Base-by-base conservation (phyloP, 2,888 invertebrate species). In the Chymomyza fuscimana region DNA sequence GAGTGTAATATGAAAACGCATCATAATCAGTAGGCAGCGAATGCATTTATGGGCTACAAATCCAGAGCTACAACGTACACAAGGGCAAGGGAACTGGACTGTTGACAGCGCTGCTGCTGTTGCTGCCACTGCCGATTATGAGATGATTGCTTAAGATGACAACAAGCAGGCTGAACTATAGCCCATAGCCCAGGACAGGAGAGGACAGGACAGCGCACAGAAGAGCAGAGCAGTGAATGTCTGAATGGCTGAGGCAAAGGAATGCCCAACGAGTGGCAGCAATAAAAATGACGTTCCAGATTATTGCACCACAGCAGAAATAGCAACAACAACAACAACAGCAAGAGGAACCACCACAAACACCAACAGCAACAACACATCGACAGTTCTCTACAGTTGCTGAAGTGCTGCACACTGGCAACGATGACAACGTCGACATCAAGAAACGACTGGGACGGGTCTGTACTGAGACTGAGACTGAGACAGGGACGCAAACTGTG, bases 101-200 rank as follows among this genome's bases (percentile, higher is more conserved):
- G 51, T 16, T 54, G 54, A 15, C 54, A 25, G 25, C 58, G 19
- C 58, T 58, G 58, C 19, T n/a, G 54, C 25, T 25, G 61, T 54
- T 54, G 54, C 36, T 83, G 87, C 87, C 87, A 84, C 77, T 79
- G 83, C 86, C 81, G 88, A 86, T 85, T 88, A 84, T 84, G 85
- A 85, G 88, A 81, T 85, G 87, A 60, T 66, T 59, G 60, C 56
- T 66, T 19, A 51, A 88, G 74, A 69, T 22, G 66, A 60, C 22
- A 36, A 56, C 54, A 54, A 22, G 22, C 54, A 54, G 54, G 22
- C 54, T 29, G 40, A 61, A 51, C 66, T 67, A 70, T 25, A 29
- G 60, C 29, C 36, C 12, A 62, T 46, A 50, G 50, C 22, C 32
- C 32, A 32, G 32, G 25, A 25, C 46, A 62, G 46, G 15, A 19